Base-by-base conservation (phyloP, 2,113 vertebrate genomes). In the Neopipo cinnamomea region DNA sequence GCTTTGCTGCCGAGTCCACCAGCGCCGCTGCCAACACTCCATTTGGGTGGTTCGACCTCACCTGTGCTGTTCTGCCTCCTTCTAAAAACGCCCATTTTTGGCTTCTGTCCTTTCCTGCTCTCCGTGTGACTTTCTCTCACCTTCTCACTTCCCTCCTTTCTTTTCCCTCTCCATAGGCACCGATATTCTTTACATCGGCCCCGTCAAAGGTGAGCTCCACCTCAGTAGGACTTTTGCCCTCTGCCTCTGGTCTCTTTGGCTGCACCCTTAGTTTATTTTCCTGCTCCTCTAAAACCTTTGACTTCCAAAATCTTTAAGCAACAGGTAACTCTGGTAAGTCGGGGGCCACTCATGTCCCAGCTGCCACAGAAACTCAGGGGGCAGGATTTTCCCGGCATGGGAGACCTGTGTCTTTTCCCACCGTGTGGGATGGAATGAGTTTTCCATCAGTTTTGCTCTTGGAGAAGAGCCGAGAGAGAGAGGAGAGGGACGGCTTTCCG, bases 171-270 rank as follows among this genome's bases (percentile, higher is more conserved):
- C 98, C 98, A 53, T 98, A 99, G 99, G 98, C 98, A 98, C 99
- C 98, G 99, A 99, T 98, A 98, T 99, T 98, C 99, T 99, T 98
- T 99, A 99, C 99, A 99, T 99, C 98, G 99, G 99, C 98, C 99
- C 99, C 96, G 98, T 99, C 96, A 99, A 99, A 99, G 99, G 99
- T 99, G 99, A 99, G 99, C 98, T 98, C 97, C 94, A 88, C 88
- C 91, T 97, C 97, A 97, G 39, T 96, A 97, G 92, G 96, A 97
- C 93, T 91, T 94, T 96, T 82, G 73, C 78, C 47, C 95, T 96
- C 93, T 95, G 49, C 97, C 95, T 97, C 94, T 96, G 95, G 94
- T 92, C 89, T 95, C 93, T 96, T 95, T 95, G 95, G 85, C 97
- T 91, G 28, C 58, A 50, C 86, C 96, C 82, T 97, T 97, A 90